Conservation (phyloP, 2,888 invertebrate genomes). For the Mythimna ferrago region DNA sequence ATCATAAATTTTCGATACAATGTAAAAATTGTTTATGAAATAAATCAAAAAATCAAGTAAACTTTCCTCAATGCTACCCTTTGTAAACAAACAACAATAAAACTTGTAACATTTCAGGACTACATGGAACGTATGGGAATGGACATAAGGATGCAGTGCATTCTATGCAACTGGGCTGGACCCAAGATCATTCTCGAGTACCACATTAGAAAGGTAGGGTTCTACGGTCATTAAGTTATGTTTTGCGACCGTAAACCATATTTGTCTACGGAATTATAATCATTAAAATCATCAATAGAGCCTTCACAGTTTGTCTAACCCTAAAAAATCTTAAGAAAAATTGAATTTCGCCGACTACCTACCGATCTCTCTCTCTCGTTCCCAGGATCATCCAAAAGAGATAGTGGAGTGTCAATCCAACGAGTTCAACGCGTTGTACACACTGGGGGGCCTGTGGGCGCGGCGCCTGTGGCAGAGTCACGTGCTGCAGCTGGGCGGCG, state of each 20-base stretch:
- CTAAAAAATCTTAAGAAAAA: too few species aligned
- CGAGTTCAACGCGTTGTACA: slow-evolving; percentile 68
- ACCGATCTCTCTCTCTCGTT: background rate
- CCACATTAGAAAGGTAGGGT: slow-evolving; percentile 78
- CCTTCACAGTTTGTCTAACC: too few species aligned
- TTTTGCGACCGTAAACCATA: too few species aligned
- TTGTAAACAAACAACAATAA: too few species aligned
- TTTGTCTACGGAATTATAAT: too few species aligned
- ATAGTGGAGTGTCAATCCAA: slow-evolving; percentile 56
- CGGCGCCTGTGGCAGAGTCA: slow-evolving; percentile 65
- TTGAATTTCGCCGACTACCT: too few species aligned
- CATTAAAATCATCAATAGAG: too few species aligned
- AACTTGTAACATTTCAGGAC: slow-evolving; percentile 71
- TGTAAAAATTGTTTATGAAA: too few species aligned
- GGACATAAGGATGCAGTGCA: slow-evolving; percentile 78
- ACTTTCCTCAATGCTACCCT: too few species aligned
- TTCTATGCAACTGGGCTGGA: slow-evolving; percentile 84
- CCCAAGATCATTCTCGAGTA: slow-evolving; percentile 78
- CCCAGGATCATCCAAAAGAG: slow-evolving; percentile 72
- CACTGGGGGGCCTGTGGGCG: slow-evolving; percentile 65
- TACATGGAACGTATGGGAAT: slow-evolving; percentile 83
- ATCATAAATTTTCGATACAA: too few species aligned
- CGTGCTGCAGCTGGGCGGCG: slow-evolving; percentile 62
- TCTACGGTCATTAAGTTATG: too few species aligned
- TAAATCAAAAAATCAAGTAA: too few species aligned